phyloP scores from a whole-genome alignment of 2,113 vertebrate genomes.

The Jacana jacana region DNA sequence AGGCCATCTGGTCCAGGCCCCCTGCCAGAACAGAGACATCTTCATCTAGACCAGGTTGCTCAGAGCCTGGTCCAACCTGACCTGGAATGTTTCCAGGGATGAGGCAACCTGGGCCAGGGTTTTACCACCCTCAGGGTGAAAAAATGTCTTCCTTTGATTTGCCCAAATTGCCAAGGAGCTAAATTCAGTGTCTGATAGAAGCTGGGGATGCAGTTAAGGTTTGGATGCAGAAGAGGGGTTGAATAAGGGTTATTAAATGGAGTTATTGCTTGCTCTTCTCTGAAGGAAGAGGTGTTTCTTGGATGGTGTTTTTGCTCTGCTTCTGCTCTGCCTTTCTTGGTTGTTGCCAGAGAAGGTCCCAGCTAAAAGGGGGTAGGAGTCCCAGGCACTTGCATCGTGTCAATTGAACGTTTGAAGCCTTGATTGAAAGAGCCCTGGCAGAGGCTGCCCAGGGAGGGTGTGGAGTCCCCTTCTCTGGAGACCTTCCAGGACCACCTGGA shows the following conservation, averaged over 20 bases:
- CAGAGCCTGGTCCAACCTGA: background rate
- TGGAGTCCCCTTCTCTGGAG: no score
- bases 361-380: rapidly evolving
- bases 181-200: background rate
- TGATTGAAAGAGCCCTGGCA: background rate
- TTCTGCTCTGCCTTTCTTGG: background rate
- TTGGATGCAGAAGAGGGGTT: background rate
- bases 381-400: background rate
- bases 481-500: no score
- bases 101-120: background rate
- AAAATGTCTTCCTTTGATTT: background rate
- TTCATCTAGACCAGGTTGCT: background rate
- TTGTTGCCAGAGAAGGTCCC: background rate
- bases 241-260: background rate
- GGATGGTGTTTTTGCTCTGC: background rate
- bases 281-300: background rate
- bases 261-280: background rate
- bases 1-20: background rate
- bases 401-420: background rate
- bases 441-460: no score
- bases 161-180: rapidly evolving
- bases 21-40: background rate
- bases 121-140: background rate
- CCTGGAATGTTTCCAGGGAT: background rate
- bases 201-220: background rate